These are phyloP conservation scores for Barypeithes pellucidus DNA, from an alignment of 2,888 invertebrate species.

Conservation along the genomic window DNA sequence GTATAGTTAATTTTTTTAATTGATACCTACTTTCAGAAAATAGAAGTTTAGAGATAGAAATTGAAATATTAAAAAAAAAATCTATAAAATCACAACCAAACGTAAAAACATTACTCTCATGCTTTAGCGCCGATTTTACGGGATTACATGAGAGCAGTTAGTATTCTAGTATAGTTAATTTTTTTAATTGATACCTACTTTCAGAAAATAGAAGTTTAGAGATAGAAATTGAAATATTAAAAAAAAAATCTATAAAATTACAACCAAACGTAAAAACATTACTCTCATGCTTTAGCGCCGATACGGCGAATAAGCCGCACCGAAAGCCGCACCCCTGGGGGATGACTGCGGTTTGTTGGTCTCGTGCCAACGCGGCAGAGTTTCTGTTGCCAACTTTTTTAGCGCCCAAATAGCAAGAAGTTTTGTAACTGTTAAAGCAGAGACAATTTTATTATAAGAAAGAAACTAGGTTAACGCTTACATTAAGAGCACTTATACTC, in stretches of 20 bases:
- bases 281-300: slow-evolving; percentile 1
- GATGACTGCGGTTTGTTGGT: slow-evolving; percentile 21
- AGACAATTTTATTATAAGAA: not conserved
- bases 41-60: not conserved
- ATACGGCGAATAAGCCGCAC: slow-evolving; percentile 31
- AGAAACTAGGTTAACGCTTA: no score
- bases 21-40: no score
- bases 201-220: no score
- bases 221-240: not conserved
- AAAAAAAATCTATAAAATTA: not conserved
- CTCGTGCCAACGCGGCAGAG: slow-evolving; percentile 18
- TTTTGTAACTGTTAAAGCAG: no score
- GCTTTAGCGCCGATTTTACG: slow-evolving; percentile 14
- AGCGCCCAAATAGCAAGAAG: not conserved
- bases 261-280: not conserved
- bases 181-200: no score
- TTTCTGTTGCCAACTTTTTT: slow-evolving; percentile 17
- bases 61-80: not conserved
- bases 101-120: not conserved
- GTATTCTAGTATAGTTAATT: no score
- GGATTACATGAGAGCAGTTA: no score
- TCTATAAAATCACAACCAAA: not conserved
- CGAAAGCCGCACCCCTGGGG: slow-evolving; percentile 12
- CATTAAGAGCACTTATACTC: no score
- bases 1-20: no score